Conservation (phyloP, 2,888 invertebrate genomes). For the Lasioglossum malachurum region DNA sequence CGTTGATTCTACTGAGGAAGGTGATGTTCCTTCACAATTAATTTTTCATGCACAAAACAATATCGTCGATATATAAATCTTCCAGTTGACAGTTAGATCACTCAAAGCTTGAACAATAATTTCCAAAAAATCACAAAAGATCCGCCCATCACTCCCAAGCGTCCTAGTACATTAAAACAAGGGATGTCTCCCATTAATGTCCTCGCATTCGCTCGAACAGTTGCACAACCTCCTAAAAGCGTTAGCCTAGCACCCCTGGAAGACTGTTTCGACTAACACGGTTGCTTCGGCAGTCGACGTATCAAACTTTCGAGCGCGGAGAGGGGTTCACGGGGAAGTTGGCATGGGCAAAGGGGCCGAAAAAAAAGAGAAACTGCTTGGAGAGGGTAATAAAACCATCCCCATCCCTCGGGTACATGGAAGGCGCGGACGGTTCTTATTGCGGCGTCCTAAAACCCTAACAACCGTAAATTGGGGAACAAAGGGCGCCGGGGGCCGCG, state of each 20-base stretch:
- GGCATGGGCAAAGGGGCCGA: neutral
- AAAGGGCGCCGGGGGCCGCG: conserved; percentile 33
- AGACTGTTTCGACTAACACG: neutral
- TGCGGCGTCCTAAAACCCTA: conserved; percentile 68
- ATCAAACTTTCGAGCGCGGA: neutral
- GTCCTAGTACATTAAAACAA: neutral
- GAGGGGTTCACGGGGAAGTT: neutral
- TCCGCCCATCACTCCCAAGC: neutral
- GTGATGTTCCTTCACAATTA: neutral
- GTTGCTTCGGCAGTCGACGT: neutral
- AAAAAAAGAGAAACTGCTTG: conserved; percentile 11
- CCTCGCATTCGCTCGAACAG: neutral
- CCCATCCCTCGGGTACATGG: neutral
- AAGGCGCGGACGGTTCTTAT: conserved; percentile 35
- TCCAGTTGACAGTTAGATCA: neutral
- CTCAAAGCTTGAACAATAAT: neutral
- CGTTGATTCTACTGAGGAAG: neutral
- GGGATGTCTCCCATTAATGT: neutral
- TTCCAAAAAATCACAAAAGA: neutral
- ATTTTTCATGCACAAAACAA: neutral
- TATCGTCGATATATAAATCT: neutral
- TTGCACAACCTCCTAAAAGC: neutral
- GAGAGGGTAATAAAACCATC: conserved; percentile 28
- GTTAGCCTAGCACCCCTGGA: neutral
- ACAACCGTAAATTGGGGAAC: conserved; percentile 81